Conservation (phyloP, 2,113 vertebrate species). For the Carollia perspicillata region DNA sequence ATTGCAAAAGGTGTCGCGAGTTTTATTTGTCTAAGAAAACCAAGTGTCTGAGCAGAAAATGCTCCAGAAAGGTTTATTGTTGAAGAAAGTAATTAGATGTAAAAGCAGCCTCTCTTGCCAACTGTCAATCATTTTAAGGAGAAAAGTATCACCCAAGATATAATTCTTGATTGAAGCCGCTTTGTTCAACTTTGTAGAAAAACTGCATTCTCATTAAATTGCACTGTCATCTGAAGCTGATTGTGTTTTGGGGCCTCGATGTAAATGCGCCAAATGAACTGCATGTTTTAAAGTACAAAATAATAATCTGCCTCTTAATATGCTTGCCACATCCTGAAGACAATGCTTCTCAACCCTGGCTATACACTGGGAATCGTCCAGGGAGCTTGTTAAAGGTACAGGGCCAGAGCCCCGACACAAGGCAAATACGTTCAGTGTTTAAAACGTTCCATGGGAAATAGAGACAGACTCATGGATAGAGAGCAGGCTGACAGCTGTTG, state of each 20-base stretch:
- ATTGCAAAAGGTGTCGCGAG: background rate
- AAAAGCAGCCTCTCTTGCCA: background rate
- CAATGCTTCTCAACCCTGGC: background rate
- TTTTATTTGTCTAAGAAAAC: background rate
- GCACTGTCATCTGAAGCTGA: background rate
- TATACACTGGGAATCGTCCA: background rate
- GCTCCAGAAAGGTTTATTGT: background rate
- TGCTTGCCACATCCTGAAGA: background rate
- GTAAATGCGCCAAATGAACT: background rate
- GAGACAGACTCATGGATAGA: background rate
- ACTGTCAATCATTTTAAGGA: background rate
- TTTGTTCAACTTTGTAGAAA: background rate
- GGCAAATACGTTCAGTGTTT: background rate
- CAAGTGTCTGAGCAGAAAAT: background rate
- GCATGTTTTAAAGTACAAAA: background rate
- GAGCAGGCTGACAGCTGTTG: background rate
- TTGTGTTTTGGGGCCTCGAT: background rate
- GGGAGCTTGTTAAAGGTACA: background rate
- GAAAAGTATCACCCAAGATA: background rate
- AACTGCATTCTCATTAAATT: background rate
- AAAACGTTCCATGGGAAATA: background rate
- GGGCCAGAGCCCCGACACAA: background rate
- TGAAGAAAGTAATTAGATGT: background rate
- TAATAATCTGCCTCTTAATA: background rate
- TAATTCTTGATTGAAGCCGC: background rate